Base-by-base conservation (phyloP, 2,113 vertebrate genomes). In the Gadus chalcogrammus region DNA sequence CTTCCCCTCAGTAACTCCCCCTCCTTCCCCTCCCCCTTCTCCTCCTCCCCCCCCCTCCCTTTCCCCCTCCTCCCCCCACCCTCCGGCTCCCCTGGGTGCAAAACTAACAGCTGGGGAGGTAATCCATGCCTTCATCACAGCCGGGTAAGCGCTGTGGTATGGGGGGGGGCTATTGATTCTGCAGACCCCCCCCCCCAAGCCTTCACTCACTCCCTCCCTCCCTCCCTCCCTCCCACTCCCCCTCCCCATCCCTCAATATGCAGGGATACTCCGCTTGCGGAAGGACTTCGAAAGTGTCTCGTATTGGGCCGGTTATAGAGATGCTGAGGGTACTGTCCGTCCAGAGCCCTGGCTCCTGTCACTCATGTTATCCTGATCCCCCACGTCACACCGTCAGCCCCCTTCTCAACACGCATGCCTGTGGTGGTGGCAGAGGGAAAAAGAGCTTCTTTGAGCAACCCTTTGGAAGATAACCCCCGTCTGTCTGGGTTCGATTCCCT, bases 111-210 rank as follows among this genome's bases (percentile, higher is more conserved):
- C 55, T 22, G 31, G 71, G 78, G 79, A 83, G 79, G 72, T 80
- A 75, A 87, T 80, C 79, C 75, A 80, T 78, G 73, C 68, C 65
- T 66, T 79, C 77, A 65, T 72, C 79, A 71, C 72, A 71, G 67
- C 77, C 80, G 77, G 80, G 70, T 85, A 88, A 78, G 77, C 79
- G 76, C 88, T 83, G 77, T 68, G 53, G 31, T 35, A 35, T 35
- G 1, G 48, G 81, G 77, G 77, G 78, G 61, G 2, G 73, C 64
- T 84, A 88, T 84, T 80, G 88, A 90, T 89, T 89, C 31, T 35
- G 53, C 53, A 16, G 12, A 13, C 53, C 53, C 53, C 53, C 12
- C 53, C 16, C 5, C 12, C 53, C 16, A 8, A 16, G 53, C 53
- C 53, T 16, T 55, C 53, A 15, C 53, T 55, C 12, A 2, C 12